A percentile compares a stretch with the other conserved stretches of the same genome.
These are phyloP conservation scores for Eupithecia pulchellata DNA, from an alignment of 2,888 invertebrate genomes.

Conservation along the genomic window DNA sequence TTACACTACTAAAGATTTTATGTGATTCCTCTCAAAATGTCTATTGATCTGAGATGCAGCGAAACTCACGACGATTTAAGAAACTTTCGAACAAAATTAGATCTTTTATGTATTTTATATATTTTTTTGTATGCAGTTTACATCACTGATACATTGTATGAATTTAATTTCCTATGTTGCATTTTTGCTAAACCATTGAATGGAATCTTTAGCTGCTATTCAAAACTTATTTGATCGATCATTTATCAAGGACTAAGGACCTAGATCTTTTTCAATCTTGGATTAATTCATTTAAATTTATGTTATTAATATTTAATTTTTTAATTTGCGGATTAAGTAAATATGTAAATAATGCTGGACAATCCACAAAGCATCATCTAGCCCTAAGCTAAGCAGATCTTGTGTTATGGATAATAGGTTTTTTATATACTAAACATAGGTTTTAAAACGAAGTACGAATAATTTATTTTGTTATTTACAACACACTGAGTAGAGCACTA, in stretches of 20 bases:
- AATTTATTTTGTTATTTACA: too few species aligned
- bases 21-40: constrained; percentile 18
- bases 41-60: constrained; percentile 10
- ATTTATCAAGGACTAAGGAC: background rate
- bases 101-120: background rate
- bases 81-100: background rate
- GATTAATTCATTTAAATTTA: too few species aligned
- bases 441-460: too few species aligned
- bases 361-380: too few species aligned
- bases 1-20: constrained; percentile 39
- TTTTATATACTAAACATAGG: too few species aligned
- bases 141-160: too few species aligned
- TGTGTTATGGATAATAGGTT: too few species aligned
- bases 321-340: too few species aligned
- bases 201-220: background rate
- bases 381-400: too few species aligned
- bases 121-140: background rate
- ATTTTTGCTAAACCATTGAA: background rate
- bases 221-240: background rate
- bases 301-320: too few species aligned
- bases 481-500: too few species aligned
- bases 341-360: too few species aligned
- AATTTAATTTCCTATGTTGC: background rate
- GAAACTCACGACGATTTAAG: background rate
- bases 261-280: background rate